A percentile compares a stretch with the other conserved stretches of the same genome.
Conservation (phyloP, 2,888 invertebrate genomes). For the Keiferia lycopersicella region DNA sequence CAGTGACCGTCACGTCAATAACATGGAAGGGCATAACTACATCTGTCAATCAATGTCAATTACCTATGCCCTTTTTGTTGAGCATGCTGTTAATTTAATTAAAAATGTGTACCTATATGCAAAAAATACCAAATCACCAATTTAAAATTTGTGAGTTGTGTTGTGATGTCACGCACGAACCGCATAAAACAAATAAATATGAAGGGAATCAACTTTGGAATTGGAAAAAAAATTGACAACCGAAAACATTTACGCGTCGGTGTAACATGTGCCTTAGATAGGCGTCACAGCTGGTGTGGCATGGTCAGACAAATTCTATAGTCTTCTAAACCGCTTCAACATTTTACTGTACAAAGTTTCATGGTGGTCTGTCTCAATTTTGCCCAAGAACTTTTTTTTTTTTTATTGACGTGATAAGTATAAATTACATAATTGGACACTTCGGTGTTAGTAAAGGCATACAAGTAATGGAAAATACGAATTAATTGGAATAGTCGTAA, state of each 20-base stretch:
- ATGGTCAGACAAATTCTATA: constrained; percentile 49
- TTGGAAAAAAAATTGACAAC: neutral
- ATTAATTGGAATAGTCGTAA: too few species aligned
- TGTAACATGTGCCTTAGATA: constrained; percentile 44
- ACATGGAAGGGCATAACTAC: too few species aligned
- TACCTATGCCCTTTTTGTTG: too few species aligned
- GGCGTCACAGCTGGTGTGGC: constrained; percentile 8
- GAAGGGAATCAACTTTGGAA: too few species aligned
- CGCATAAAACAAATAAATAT: too few species aligned
- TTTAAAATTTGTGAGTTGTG: too few species aligned
- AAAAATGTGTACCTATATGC: too few species aligned
- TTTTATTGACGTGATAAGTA: neutral
- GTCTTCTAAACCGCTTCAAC: constrained; percentile 52
- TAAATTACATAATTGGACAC: neutral
- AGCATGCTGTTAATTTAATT: too few species aligned
- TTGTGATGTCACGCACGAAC: too few species aligned
- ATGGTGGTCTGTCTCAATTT: constrained; percentile 42
- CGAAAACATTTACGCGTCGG: constrained; percentile 38
- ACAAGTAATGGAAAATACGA: neutral
- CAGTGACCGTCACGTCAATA: too few species aligned
- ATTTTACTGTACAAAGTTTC: constrained; percentile 38
- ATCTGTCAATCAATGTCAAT: too few species aligned
- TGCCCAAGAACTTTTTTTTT: neutral
- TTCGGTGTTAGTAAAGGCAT: neutral
- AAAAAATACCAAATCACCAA: too few species aligned